These are phyloP conservation scores for Mechanitis mazaeus DNA, from an alignment of 2,888 invertebrate genomes.

Conservation along the genomic window DNA sequence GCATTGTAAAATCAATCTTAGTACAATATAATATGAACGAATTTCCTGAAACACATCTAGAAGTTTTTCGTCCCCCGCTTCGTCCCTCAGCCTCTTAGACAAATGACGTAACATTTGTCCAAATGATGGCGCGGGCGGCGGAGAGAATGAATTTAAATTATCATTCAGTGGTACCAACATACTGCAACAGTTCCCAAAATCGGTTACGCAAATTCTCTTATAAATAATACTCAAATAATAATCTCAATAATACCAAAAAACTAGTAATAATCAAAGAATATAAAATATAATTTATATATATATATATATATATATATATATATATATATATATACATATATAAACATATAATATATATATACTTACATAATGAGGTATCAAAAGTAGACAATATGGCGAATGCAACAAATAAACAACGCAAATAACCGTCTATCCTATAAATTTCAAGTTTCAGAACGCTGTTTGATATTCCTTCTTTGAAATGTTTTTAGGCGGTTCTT, in stretches of 20 bases:
- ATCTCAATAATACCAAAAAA: no score
- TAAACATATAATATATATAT: no score
- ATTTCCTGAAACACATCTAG: slow-evolving; percentile 35
- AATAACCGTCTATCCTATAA: slow-evolving; percentile 7
- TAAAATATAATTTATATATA: no score
- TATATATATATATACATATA: no score
- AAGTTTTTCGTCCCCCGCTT: slow-evolving; percentile 47
- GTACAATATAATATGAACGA: slow-evolving; percentile 37
- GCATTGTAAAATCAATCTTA: slow-evolving; percentile 45
- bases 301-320: no score
- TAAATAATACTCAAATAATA: slow-evolving; percentile 1
- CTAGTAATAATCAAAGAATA: no score
- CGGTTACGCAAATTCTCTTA: slow-evolving; percentile 48
- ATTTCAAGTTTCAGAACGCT: slow-evolving; percentile 16
- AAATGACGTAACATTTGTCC: slow-evolving; percentile 78
- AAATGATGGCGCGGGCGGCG: slow-evolving; percentile 78
- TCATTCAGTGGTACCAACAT: slow-evolving; percentile 76
- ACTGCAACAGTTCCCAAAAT: slow-evolving; percentile 65
- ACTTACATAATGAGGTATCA: no score
- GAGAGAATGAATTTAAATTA: slow-evolving; percentile 79
- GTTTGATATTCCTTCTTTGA: slow-evolving; percentile 37
- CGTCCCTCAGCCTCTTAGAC: slow-evolving; percentile 64
- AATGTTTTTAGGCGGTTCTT: slow-evolving; percentile 52
- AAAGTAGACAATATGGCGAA: neutral
- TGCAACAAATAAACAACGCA: slow-evolving; percentile 12